phyloP scores from a whole-genome alignment of 2,113 vertebrate genomes.

The Pyxicephalus adspersus region DNA sequence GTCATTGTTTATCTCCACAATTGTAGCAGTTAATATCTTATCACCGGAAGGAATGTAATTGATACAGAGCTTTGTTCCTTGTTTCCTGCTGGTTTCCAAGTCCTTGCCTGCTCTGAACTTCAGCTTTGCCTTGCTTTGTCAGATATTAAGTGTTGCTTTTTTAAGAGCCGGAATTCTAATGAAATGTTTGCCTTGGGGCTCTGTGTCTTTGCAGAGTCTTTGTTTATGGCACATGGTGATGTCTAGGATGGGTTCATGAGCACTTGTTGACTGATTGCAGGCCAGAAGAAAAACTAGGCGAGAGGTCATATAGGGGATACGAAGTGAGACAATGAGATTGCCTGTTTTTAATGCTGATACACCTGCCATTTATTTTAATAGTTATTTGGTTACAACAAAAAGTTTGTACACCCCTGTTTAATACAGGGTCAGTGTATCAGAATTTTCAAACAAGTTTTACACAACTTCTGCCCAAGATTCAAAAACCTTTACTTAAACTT shows the following conservation, averaged over 20 bases:
- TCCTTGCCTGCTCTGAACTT: neutral
- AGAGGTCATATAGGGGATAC: neutral
- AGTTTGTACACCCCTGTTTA: no score
- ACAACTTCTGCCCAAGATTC: no score
- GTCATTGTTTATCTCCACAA: constrained; percentile 32
- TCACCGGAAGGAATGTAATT: constrained; percentile 32
- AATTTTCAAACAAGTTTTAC: no score
- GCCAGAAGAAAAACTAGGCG: neutral
- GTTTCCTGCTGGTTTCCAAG: neutral
- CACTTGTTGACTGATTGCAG: constrained; percentile 28
- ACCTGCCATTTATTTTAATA: no score
- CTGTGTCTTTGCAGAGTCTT: constrained; percentile 17
- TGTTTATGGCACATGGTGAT: constrained; percentile 14
- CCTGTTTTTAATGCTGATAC: no score
- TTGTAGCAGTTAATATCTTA: constrained; percentile 30
- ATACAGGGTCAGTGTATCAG: no score
- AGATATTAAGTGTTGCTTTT: constrained; percentile 18
- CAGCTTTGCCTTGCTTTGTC: constrained; percentile 18
- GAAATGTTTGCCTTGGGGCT: constrained; percentile 34
- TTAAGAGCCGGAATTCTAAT: constrained; percentile 22
- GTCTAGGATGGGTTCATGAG: constrained; percentile 13
- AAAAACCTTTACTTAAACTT: no score
- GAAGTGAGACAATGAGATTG: neutral
- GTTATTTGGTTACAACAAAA: no score
- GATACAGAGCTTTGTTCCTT: constrained; percentile 27